These are phyloP conservation scores for Cassiopea xamachana DNA, from an alignment of 30 jellyfish, hydroid and myxozoan genomes.

Conservation along the genomic window DNA sequence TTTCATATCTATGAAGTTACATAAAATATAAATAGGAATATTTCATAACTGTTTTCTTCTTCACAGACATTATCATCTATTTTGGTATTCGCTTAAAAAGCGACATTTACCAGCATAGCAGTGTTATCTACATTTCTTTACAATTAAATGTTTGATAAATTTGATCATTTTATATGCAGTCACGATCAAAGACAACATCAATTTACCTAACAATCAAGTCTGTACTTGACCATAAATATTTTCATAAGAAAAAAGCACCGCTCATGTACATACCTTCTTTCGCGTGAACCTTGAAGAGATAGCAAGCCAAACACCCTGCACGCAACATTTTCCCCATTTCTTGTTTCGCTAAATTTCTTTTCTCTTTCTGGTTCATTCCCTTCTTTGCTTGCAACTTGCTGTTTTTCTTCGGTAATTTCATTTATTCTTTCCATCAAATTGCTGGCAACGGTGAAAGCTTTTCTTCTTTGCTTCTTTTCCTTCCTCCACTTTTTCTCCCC, in stretches of 20 bases:
- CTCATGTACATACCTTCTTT: constrained; percentile 48
- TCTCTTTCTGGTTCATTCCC: not conserved
- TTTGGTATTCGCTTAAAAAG: not conserved
- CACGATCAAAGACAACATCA: not conserved
- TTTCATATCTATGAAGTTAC: constrained; percentile 65
- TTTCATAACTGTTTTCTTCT: too few species aligned
- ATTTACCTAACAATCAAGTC: too few species aligned
- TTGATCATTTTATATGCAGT: not conserved
- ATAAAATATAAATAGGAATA: not conserved
- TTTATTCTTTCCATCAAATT: constrained; percentile 1
- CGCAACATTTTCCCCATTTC: constrained; percentile 56
- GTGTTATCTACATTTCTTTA: not conserved
- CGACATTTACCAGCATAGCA: not conserved
- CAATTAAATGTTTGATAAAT: not conserved
- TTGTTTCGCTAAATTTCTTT: constrained; percentile 3
- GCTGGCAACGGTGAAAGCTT: not conserved
- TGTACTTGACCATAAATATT: not conserved
- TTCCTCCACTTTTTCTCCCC: not conserved
- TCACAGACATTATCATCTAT: not conserved
- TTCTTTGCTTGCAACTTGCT: not conserved
- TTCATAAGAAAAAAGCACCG: not conserved
- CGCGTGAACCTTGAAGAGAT: constrained; percentile 79
- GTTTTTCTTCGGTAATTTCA: not conserved
- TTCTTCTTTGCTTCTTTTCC: not conserved
- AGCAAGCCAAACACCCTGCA: constrained; percentile 80